These are phyloP conservation scores for Octopus bimaculoides DNA, from an alignment of 1,140 invertebrate species.

Conservation along the genomic window DNA sequence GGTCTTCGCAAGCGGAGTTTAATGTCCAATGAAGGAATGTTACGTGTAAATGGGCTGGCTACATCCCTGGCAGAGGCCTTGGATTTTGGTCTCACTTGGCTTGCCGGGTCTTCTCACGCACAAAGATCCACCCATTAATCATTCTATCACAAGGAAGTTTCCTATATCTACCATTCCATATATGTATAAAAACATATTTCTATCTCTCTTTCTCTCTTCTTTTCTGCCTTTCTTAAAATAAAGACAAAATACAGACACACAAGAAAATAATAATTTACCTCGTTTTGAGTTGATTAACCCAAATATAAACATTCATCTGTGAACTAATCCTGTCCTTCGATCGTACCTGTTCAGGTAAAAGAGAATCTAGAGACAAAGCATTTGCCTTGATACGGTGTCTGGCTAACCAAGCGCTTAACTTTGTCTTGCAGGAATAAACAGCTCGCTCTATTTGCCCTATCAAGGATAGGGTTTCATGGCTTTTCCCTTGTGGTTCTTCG, in stretches of 20 bases:
- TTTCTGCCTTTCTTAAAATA: too few species aligned
- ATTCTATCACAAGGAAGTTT: too few species aligned
- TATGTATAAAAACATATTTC: too few species aligned
- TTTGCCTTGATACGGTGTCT: conserved; percentile 38
- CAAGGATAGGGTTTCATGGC: conserved; percentile 25
- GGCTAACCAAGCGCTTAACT: conserved; percentile 42
- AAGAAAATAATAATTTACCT: conserved; percentile 28
- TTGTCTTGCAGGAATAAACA: conserved; percentile 33
- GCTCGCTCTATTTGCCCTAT: conserved; percentile 37
- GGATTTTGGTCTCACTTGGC: too few species aligned
- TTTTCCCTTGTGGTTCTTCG: conserved; percentile 32
- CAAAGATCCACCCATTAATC: too few species aligned
- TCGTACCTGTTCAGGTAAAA: conserved; percentile 44
- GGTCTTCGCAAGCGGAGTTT: too few species aligned
- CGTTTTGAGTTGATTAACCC: conserved; percentile 48
- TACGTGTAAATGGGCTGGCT: too few species aligned
- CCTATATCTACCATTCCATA: too few species aligned
- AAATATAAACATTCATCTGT: conserved; percentile 40
- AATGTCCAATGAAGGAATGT: too few species aligned
- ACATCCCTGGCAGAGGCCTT: too few species aligned
- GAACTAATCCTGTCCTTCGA: conserved; percentile 29
- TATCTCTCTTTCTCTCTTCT: too few species aligned
- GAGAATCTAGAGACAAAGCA: conserved; percentile 35
- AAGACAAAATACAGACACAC: conserved; percentile 3
- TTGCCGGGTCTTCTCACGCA: too few species aligned